Conservation (phyloP, 2,113 vertebrate genomes). For the Rhineura floridana region DNA sequence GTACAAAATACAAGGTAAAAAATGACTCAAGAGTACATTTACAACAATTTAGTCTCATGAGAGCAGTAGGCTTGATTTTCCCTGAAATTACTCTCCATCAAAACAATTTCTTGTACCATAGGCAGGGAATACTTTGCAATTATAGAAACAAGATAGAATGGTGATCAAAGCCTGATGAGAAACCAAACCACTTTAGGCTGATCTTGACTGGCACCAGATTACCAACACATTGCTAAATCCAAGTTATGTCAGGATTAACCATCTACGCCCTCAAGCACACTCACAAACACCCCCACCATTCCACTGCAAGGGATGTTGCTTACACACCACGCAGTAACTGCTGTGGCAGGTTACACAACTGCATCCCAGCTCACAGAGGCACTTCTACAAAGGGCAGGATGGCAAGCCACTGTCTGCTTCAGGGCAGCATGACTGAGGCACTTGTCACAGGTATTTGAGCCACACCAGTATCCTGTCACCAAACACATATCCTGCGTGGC, state of each 20-base stretch:
- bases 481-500: neutral
- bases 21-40: neutral
- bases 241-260: neutral
- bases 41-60: neutral
- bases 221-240: slow-evolving; percentile 5
- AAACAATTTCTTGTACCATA: neutral
- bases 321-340: neutral
- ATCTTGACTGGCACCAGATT: slow-evolving; percentile 6
- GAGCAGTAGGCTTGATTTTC: neutral
- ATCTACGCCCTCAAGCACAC: neutral
- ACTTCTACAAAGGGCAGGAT: neutral
- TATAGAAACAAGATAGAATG: neutral
- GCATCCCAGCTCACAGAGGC: neutral
- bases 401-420: neutral
- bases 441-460: neutral
- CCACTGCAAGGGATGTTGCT: neutral
- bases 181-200: neutral
- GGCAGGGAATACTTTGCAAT: neutral
- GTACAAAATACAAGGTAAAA: neutral
- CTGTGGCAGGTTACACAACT: neutral
- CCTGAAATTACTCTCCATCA: neutral
- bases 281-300: neutral
- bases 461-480: neutral
- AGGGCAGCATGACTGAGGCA: neutral
- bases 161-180: neutral